These are phyloP conservation scores for Oryzias dopingdopingensis DNA, from an alignment of 2,797 vertebrate genomes.

Conservation along the genomic window DNA sequence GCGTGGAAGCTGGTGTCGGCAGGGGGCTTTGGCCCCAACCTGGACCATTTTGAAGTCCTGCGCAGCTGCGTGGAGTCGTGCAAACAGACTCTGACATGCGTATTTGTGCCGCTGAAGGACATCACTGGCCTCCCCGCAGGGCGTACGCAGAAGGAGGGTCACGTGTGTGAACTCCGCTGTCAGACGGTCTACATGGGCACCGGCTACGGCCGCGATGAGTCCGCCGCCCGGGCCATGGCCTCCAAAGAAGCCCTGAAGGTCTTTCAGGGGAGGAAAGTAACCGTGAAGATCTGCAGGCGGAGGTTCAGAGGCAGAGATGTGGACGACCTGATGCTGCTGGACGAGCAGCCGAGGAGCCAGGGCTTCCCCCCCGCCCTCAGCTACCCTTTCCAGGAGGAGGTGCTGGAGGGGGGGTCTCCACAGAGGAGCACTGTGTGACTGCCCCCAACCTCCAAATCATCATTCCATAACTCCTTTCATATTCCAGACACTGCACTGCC, in stretches of 20 bases:
- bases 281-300: constrained; percentile 90
- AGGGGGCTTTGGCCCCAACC: constrained; percentile 89
- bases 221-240: constrained; percentile 91
- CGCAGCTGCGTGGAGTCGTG: constrained; percentile 89
- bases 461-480: too few species aligned
- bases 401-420: constrained; percentile 31
- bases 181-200: constrained; percentile 94
- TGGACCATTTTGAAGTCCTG: constrained; percentile 92
- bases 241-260: constrained; percentile 94
- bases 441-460: too few species aligned
- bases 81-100: constrained; percentile 88
- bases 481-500: too few species aligned
- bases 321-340: constrained; percentile 91
- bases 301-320: constrained; percentile 89
- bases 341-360: constrained; percentile 88
- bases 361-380: constrained; percentile 93
- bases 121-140: constrained; percentile 90
- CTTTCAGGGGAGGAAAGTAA: constrained; percentile 95
- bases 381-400: constrained; percentile 81
- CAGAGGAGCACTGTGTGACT: constrained; percentile 19
- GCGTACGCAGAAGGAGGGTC: constrained; percentile 91
- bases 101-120: constrained; percentile 93
- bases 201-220: constrained; percentile 92
- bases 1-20: constrained; percentile 96
- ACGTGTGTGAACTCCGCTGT: constrained; percentile 95